A percentile compares a stretch with the other conserved stretches of the same genome.
These are phyloP conservation scores for Tichodroma muraria DNA, from an alignment of 2,113 vertebrate genomes.

Conservation along the genomic window DNA sequence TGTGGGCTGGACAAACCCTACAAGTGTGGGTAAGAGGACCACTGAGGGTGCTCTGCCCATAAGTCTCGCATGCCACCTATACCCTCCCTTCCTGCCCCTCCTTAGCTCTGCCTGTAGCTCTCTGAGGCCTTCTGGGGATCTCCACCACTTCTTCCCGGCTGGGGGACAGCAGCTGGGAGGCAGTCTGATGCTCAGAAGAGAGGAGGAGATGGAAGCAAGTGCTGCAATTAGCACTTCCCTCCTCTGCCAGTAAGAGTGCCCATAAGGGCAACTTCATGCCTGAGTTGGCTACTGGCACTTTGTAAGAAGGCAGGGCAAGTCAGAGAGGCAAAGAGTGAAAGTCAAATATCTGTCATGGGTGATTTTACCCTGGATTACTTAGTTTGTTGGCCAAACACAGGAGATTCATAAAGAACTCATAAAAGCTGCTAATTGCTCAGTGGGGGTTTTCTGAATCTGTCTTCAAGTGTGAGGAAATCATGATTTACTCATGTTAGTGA, in stretches of 20 bases:
- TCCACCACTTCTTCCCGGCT: not conserved
- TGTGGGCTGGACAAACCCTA: not conserved
- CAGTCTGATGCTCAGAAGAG: not conserved
- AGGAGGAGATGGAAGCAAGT: not conserved
- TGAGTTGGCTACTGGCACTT: not conserved
- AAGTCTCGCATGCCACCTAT: fast-evolving
- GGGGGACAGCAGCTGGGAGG: not conserved
- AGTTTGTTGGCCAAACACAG: not conserved
- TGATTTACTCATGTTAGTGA: not conserved
- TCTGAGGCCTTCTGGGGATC: not conserved
- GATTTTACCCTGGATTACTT: not conserved
- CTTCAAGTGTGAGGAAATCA: not conserved
- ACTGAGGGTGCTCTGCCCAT: not conserved
- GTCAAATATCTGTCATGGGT: not conserved
- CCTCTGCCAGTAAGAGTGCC: not conserved
- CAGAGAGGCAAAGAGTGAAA: fast-evolving
- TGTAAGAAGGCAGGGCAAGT: not conserved
- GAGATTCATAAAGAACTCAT: not conserved
- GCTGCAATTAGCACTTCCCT: not conserved
- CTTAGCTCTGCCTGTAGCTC: not conserved
- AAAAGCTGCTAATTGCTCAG: not conserved
- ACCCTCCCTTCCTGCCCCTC: not conserved
- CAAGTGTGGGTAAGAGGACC: not conserved
- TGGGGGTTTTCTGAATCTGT: not conserved
- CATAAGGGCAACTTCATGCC: not conserved